phyloP scores from a whole-genome alignment of 2,888 invertebrate genomes.

The Xylocampa areola region DNA sequence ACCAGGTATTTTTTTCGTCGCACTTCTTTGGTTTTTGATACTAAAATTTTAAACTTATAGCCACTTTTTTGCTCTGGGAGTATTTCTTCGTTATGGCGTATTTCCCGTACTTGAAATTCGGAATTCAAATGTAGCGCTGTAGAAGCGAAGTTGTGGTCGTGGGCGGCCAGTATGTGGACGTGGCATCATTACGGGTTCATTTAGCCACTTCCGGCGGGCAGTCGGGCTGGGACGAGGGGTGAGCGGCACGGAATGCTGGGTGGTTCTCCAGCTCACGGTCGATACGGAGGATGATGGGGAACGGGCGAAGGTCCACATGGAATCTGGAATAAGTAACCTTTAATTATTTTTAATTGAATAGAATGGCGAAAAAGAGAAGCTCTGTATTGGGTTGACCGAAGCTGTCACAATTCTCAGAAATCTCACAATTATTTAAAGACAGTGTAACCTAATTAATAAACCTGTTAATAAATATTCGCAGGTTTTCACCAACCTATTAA shows the following conservation, averaged over 20 bases:
- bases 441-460: no score
- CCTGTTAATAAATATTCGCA: no score
- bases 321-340: conserved; percentile 90
- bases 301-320: conserved; percentile 96
- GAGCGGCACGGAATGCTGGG: conserved; percentile 97
- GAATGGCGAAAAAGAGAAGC: neutral
- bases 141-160: conserved; percentile 30
- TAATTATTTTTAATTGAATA: no score
- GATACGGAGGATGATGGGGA: conserved; percentile 96
- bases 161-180: conserved; percentile 44
- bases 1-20: no score
- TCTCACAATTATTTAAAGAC: no score
- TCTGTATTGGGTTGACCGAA: no score
- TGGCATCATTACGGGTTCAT: conserved; percentile 72
- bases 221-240: conserved; percentile 98
- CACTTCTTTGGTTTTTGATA: no score
- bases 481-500: no score
- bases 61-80: neutral
- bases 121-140: conserved; percentile 33
- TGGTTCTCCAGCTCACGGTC: conserved; percentile 96
- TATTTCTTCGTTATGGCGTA: neutral
- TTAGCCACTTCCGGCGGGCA: conserved; percentile 97
- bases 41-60: no score
- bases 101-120: neutral
- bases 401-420: no score